Evolutionary conservation across 2,888 invertebrate species (phyloP).

Genomic region (Deroplatys truncata): DNA sequence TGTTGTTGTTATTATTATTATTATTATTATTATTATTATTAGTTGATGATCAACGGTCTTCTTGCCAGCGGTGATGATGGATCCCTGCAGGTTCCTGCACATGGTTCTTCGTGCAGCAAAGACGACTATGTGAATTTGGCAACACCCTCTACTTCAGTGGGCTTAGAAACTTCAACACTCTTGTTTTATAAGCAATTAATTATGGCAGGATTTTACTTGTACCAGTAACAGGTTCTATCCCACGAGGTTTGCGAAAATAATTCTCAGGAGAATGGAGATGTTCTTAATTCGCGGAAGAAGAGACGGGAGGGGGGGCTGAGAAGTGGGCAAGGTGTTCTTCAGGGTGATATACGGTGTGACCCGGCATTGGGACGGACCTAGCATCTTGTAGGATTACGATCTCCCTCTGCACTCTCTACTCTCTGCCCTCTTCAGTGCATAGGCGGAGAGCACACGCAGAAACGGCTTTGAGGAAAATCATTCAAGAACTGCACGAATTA

Average conservation of each 20-base stretch:
- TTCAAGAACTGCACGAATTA: too few species aligned
- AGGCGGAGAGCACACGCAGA: too few species aligned
- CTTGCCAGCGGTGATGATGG: too few species aligned
- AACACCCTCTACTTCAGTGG: background rate
- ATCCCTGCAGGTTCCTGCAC: too few species aligned
- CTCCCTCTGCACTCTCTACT: background rate
- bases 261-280: background rate
- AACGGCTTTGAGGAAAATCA: too few species aligned
- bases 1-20: too few species aligned
- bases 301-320: background rate
- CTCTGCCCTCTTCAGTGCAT: background rate
- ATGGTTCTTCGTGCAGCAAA: background rate
- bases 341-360: background rate
- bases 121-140: background rate
- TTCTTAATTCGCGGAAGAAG: background rate
- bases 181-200: background rate
- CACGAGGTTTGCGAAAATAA: background rate
- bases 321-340: background rate
- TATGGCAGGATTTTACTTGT: background rate
- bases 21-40: too few species aligned
- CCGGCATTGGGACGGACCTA: background rate
- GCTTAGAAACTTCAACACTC: background rate
- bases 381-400: conserved; percentile 3
- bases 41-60: too few species aligned
- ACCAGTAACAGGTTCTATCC: background rate